A percentile compares a stretch with the other conserved stretches of the same genome.
These are phyloP conservation scores for Tachycineta bicolor DNA, from an alignment of 2,113 vertebrate species.

Conservation along the genomic window DNA sequence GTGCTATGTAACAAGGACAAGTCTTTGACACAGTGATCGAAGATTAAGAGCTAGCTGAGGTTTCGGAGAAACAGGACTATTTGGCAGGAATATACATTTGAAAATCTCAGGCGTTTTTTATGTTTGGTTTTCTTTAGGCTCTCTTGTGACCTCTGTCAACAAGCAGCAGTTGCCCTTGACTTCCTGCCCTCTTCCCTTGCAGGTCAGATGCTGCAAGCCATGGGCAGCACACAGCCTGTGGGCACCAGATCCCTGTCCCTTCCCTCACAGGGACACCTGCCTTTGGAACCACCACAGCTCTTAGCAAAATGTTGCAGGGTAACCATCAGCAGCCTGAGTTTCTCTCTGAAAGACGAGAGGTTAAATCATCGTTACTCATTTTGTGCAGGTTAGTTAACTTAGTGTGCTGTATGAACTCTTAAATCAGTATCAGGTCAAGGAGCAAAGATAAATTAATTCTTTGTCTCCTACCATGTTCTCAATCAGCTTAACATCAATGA, in stretches of 20 bases:
- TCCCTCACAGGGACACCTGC: neutral
- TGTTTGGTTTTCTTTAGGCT: neutral
- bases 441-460: constrained; percentile 27
- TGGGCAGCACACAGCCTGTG: accelerated
- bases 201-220: neutral
- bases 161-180: neutral
- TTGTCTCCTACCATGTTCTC: neutral
- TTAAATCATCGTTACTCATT: accelerated
- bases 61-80: neutral
- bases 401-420: neutral
- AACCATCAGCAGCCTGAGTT: neutral
- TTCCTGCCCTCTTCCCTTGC: neutral
- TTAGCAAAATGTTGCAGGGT: accelerated
- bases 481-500: constrained; percentile 31
- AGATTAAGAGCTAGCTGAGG: neutral
- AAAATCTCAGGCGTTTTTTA: neutral
- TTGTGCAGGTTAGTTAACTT: neutral
- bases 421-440: neutral
- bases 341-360: neutral
- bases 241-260: neutral
- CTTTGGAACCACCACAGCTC: neutral
- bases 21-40: neutral
- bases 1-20: neutral
- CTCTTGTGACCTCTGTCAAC: neutral
- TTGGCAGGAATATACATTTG: neutral